Conservation (phyloP, 1,140 invertebrate genomes). For the Drosophila teissieri region DNA sequence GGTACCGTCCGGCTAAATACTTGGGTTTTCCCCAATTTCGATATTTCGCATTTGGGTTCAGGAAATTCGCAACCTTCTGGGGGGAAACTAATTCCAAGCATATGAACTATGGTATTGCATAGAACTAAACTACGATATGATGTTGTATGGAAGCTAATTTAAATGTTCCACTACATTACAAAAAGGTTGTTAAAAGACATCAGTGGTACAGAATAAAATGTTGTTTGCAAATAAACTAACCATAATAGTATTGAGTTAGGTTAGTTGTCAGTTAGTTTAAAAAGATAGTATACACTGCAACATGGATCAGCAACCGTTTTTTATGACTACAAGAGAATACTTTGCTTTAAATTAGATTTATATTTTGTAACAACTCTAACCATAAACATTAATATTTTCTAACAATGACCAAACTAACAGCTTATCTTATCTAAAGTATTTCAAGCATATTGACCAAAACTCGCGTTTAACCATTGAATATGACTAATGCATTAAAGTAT, state of each 20-base stretch:
- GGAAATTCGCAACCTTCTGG: not conserved
- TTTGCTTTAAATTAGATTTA: too few relatives aligned
- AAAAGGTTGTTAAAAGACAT: too few relatives aligned
- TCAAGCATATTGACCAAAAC: conserved; percentile 4
- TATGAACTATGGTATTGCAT: not conserved
- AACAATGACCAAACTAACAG: not conserved
- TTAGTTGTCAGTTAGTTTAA: not conserved
- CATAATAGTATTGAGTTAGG: not conserved
- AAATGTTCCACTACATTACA: too few relatives aligned
- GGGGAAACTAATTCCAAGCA: not conserved
- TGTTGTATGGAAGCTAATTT: too few relatives aligned
- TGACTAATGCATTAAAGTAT: conserved; percentile 3
- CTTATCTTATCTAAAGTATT: conserved; percentile 6
- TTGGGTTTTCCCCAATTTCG: conserved; percentile 18
- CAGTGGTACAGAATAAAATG: not conserved
- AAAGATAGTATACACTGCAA: not conserved
- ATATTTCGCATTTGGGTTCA: not conserved
- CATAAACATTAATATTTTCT: too few relatives aligned
- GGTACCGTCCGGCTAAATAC: conserved; percentile 12
- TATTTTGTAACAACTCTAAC: not conserved
- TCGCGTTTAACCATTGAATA: not conserved
- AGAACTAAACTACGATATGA: too few relatives aligned
- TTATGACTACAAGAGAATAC: not conserved
- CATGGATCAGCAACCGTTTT: not conserved
- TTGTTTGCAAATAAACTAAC: not conserved